Percentiles rank a stretch among this genome's conserved stretches.
Conservation (phyloP, 2,113 vertebrate species). For the Saguinus imperator region DNA sequence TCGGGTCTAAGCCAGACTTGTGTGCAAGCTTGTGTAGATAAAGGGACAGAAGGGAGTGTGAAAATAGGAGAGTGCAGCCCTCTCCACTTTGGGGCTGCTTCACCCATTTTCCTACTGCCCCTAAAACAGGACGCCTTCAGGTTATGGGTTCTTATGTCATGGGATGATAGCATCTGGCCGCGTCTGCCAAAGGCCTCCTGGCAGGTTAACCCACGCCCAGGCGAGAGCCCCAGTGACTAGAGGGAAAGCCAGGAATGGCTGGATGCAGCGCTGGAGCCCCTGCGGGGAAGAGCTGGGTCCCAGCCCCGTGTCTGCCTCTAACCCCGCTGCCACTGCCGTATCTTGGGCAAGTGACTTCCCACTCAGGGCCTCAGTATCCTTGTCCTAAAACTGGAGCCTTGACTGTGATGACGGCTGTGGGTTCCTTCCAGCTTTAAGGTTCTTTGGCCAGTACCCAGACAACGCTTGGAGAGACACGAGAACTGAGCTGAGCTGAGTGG, state of each 20-base stretch:
- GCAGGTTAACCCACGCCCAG: background rate
- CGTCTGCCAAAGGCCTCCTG: background rate
- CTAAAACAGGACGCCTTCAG: background rate
- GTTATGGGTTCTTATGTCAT: background rate
- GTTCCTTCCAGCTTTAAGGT: background rate
- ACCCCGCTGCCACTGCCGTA: background rate
- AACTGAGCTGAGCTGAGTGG: background rate
- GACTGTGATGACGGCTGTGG: rapidly evolving
- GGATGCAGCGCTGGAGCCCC: background rate
- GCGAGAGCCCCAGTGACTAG: background rate
- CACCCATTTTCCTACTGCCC: background rate
- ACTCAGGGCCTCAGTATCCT: background rate
- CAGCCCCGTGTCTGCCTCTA: background rate
- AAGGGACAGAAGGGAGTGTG: background rate
- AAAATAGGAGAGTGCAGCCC: background rate
- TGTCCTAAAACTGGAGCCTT: background rate
- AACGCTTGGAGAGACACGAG: constrained; percentile 36
- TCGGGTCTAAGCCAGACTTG: background rate
- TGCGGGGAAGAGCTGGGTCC: background rate
- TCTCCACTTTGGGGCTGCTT: background rate
- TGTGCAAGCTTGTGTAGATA: background rate
- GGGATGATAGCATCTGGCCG: background rate
- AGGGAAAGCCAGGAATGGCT: background rate
- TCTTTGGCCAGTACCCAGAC: constrained; percentile 45
- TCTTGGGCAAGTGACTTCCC: background rate